Conservation (phyloP, 1,140 invertebrate genomes). For the Sycobia sp. region DNA sequence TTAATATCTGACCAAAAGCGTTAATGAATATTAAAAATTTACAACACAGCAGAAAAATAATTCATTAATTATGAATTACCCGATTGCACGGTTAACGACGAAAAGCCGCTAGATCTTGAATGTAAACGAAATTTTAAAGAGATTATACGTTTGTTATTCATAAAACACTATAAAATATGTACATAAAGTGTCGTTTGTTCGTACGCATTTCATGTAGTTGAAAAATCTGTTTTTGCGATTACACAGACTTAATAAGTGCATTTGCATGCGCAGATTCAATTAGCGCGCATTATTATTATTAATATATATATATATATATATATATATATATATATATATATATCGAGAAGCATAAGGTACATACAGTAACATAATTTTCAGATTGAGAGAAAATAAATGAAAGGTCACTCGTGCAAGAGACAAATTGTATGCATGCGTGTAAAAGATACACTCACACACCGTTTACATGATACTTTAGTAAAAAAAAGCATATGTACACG, state of each 20-base stretch:
- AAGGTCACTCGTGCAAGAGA: slow-evolving; percentile 37
- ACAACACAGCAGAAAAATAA: slow-evolving; percentile 20
- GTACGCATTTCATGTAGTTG: slow-evolving; percentile 42
- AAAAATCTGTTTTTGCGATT: slow-evolving; percentile 39
- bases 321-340: not conserved
- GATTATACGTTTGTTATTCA: slow-evolving; percentile 27
- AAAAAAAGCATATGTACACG: slow-evolving; percentile 40
- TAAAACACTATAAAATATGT: slow-evolving; percentile 36
- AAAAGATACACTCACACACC: slow-evolving; percentile 16
- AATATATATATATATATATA: too few relatives aligned
- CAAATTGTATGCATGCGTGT: not conserved
- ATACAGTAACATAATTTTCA: slow-evolving; percentile 19
- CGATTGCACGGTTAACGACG: slow-evolving; percentile 27
- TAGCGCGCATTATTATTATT: slow-evolving; percentile 8
- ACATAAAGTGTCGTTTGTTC: slow-evolving; percentile 43
- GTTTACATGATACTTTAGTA: slow-evolving; percentile 16
- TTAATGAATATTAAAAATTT: slow-evolving; percentile 25
- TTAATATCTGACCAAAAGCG: slow-evolving; percentile 16
- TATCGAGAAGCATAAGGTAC: not conserved
- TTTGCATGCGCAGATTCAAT: too few relatives aligned
- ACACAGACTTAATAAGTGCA: slow-evolving; percentile 35
- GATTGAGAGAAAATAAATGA: slow-evolving; percentile 33
- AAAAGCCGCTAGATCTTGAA: slow-evolving; percentile 34
- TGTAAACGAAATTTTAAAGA: slow-evolving; percentile 36
- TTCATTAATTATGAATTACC: slow-evolving; percentile 36